These are phyloP conservation scores for Scrobipalpa costella DNA, from an alignment of 2,888 invertebrate genomes.

Conservation along the genomic window DNA sequence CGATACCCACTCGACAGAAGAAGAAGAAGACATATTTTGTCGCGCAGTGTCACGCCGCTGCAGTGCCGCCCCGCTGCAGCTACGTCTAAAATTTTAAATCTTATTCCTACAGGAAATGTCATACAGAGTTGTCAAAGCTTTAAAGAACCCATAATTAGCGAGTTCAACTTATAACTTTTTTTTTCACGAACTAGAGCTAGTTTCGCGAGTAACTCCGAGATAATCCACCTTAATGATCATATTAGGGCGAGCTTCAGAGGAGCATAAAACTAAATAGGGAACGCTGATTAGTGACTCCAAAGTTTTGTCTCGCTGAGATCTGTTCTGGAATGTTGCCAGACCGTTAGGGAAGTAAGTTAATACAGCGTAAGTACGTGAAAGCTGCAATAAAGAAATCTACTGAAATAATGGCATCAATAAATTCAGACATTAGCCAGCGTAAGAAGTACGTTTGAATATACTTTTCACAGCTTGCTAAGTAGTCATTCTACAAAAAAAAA, in stretches of 20 bases:
- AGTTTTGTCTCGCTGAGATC: slow-evolving; percentile 49
- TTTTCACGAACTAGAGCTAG: not conserved
- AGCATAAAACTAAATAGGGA: slow-evolving; percentile 39
- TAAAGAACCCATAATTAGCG: too few relatives aligned
- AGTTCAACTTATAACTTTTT: too few relatives aligned
- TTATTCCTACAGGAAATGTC: too few relatives aligned
- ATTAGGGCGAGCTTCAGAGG: slow-evolving; percentile 32
- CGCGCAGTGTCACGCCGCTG: too few relatives aligned
- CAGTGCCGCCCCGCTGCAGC: too few relatives aligned
- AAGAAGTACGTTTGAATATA: not conserved
- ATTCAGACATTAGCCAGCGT: slow-evolving; percentile 26
- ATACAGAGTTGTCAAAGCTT: too few relatives aligned
- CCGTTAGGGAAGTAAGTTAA: slow-evolving; percentile 52
- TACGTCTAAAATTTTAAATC: too few relatives aligned
- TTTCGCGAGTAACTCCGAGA: slow-evolving; percentile 38
- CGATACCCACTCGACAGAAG: too few relatives aligned
- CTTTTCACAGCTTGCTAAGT: too few relatives aligned
- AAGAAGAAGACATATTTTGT: too few relatives aligned
- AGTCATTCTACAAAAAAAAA: too few relatives aligned
- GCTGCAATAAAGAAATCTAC: slow-evolving; percentile 44
- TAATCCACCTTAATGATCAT: slow-evolving; percentile 41
- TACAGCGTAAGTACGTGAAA: slow-evolving; percentile 46
- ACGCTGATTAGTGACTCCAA: slow-evolving; percentile 60
- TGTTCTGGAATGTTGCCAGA: slow-evolving; percentile 52
- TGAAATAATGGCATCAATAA: slow-evolving; percentile 36